phyloP scores from a whole-genome alignment of 2,113 vertebrate genomes.

The Trochalopteron elliotii region DNA sequence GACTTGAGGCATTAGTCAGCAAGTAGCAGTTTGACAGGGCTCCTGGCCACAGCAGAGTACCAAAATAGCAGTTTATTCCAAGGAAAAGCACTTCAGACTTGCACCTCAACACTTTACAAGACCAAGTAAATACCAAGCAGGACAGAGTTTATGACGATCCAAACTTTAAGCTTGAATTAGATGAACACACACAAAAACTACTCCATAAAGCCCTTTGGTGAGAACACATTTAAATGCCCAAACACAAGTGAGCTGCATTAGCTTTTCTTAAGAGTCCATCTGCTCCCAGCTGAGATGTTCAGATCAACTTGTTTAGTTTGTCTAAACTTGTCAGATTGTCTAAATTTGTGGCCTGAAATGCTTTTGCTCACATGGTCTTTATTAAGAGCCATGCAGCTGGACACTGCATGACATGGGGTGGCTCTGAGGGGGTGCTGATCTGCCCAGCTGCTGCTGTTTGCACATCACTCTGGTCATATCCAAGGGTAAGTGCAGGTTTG shows the following conservation, averaged over 20 bases:
- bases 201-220: not conserved
- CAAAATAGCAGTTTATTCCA: not conserved
- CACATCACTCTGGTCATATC: not conserved
- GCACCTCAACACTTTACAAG: not conserved
- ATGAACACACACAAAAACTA: not conserved
- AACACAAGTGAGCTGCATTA: not conserved
- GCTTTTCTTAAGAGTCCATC: not conserved
- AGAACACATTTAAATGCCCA: not conserved
- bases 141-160: not conserved
- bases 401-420: not conserved
- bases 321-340: not conserved
- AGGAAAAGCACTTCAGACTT: not conserved
- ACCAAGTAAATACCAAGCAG: not conserved
- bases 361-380: not conserved
- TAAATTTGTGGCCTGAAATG: not conserved
- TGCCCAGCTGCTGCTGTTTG: not conserved
- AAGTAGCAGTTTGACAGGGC: not conserved
- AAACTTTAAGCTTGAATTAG: constrained; percentile 4
- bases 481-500: not conserved
- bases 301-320: not conserved
- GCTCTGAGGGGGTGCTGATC: not conserved
- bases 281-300: not conserved
- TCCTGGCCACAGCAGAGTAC: not conserved
- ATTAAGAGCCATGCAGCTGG: not conserved
- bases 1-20: constrained; percentile 19